Percentiles rank a stretch among this genome's conserved stretches.
These are phyloP conservation scores for Cyprinodon variegatus DNA, from an alignment of 2,113 vertebrate genomes.

Conservation along the genomic window DNA sequence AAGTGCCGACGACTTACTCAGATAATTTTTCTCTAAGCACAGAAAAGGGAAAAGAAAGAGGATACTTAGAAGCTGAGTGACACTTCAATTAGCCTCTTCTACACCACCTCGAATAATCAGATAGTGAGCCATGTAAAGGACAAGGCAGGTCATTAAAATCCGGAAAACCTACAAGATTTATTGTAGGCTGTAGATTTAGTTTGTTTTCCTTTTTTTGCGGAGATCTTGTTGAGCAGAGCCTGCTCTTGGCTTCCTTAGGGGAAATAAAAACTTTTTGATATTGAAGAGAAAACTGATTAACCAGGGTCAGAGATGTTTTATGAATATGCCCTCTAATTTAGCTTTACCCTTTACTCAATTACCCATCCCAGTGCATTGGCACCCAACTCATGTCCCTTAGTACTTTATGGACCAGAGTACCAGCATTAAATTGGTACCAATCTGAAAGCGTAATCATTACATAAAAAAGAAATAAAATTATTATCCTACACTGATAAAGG, in stretches of 20 bases:
- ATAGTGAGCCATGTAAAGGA: slow-evolving; percentile 71
- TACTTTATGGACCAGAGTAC: slow-evolving; percentile 37
- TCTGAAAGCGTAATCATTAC: slow-evolving; percentile 51
- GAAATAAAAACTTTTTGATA: slow-evolving; percentile 66
- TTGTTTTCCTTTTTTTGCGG: slow-evolving; percentile 42
- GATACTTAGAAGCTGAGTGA: slow-evolving; percentile 72
- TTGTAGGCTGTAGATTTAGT: slow-evolving; percentile 55
- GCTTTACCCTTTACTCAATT: slow-evolving; percentile 54
- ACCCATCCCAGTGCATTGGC: slow-evolving; percentile 29
- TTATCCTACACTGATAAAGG: neutral
- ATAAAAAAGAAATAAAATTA: slow-evolving; percentile 32
- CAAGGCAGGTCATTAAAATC: slow-evolving; percentile 74
- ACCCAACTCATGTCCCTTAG: slow-evolving; percentile 46
- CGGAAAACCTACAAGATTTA: slow-evolving; percentile 63
- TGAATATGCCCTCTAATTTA: slow-evolving; percentile 57
- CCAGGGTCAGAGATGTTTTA: slow-evolving; percentile 62
- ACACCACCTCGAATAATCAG: slow-evolving; percentile 75
- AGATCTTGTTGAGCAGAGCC: slow-evolving; percentile 37
- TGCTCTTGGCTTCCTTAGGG: slow-evolving; percentile 32
- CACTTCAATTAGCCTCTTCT: slow-evolving; percentile 82
- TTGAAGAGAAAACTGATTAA: slow-evolving; percentile 65
- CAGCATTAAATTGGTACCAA: slow-evolving; percentile 24
- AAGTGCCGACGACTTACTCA: slow-evolving; percentile 64
- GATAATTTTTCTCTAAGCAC: slow-evolving; percentile 52
- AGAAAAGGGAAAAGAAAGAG: slow-evolving; percentile 37